Conservation (phyloP, 2,113 vertebrate genomes). For the Naja naja region DNA sequence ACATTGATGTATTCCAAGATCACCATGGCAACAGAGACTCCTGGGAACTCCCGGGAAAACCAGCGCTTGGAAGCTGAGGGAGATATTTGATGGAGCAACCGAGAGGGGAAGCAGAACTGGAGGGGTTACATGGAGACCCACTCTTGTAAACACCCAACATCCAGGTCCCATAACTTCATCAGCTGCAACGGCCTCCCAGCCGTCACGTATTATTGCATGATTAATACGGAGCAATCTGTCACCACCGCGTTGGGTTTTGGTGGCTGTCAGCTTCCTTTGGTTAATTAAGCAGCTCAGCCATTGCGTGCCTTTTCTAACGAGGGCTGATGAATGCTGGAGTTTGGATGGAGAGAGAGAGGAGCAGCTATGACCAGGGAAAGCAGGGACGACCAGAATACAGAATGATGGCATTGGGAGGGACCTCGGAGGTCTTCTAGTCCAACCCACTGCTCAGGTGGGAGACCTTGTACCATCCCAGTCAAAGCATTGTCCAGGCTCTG, state of each 20-base stretch:
- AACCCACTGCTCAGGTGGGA: too few relatives aligned
- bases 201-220: conserved; percentile 37
- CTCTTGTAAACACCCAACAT: conserved; percentile 11
- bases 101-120: background rate
- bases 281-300: background rate
- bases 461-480: too few relatives aligned
- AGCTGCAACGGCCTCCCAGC: conserved; percentile 38
- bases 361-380: background rate
- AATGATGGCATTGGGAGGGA: background rate
- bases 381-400: background rate
- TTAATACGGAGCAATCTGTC: conserved; percentile 33
- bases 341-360: rapidly evolving
- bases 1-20: conserved; percentile 64
- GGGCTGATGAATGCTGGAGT: conserved; percentile 3
- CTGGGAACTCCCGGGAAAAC: conserved; percentile 50
- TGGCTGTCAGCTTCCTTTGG: conserved; percentile 1
- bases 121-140: background rate
- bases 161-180: conserved; percentile 38
- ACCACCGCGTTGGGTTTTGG: conserved; percentile 19
- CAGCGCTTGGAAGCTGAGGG: conserved; percentile 16
- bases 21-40: conserved; percentile 73
- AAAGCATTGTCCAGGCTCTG: too few relatives aligned
- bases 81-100: background rate
- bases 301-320: background rate
- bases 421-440: too few relatives aligned